A percentile compares a stretch with the other conserved stretches of the same genome.
Evolutionary conservation across 2,113 vertebrate species (phyloP).

Genomic region (Lamprologus ornatipinnis): DNA sequence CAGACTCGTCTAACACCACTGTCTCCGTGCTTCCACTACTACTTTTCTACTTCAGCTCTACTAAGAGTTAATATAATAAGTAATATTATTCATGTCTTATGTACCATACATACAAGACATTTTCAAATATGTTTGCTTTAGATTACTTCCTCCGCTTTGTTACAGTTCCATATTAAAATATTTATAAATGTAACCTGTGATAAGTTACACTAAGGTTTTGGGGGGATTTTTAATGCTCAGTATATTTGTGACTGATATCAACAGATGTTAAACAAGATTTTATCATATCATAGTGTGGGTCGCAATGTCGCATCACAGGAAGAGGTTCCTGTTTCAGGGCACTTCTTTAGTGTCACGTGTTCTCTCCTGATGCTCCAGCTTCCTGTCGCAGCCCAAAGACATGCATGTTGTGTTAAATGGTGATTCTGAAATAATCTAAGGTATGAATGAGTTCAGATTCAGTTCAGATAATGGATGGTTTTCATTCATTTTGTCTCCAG

Average conservation of each 20-base stretch:
- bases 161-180: background rate
- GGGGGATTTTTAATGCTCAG: accelerated
- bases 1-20: background rate
- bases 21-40: background rate
- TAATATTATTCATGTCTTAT: background rate
- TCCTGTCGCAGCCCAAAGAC: background rate
- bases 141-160: accelerated
- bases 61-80: background rate
- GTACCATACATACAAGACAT: background rate
- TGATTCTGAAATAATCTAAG: background rate
- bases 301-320: background rate
- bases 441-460: background rate
- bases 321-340: background rate
- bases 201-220: background rate
- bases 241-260: accelerated
- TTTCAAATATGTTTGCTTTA: background rate
- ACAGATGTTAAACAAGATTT: background rate
- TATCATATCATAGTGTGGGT: accelerated
- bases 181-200: background rate
- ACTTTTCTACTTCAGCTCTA: background rate
- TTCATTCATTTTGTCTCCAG: background rate
- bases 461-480: background rate
- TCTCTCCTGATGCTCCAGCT: background rate
- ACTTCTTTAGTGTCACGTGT: background rate
- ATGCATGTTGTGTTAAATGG: background rate